Conservation (phyloP, 1,140 invertebrate species). For the Pectinophora gossypiella region DNA sequence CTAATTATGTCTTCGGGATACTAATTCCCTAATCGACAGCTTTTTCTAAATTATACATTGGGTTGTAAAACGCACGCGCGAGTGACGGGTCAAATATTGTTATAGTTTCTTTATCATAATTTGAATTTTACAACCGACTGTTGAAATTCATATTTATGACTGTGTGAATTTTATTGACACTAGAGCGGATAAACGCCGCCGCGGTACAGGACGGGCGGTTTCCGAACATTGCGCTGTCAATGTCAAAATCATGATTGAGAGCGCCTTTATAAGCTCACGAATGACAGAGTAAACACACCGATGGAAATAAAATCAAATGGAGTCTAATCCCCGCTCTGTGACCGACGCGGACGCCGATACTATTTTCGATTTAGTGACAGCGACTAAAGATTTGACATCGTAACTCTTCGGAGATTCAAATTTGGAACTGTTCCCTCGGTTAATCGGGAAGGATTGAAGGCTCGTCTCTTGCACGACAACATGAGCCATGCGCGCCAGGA, state of each 20-base stretch:
- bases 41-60: constrained; percentile 40
- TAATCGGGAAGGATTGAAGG: constrained; percentile 16
- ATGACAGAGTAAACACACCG: constrained; percentile 32
- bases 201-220: constrained; percentile 13
- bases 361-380: constrained; percentile 49
- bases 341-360: constrained; percentile 23
- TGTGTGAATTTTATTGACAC: constrained; percentile 40
- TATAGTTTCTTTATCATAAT: constrained; percentile 47
- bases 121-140: constrained; percentile 55
- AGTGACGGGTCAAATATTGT: constrained; percentile 12
- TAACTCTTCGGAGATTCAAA: constrained; percentile 64
- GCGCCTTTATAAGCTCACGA: constrained; percentile 29
- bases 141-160: constrained; percentile 58
- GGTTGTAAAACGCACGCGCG: constrained; percentile 19
- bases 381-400: constrained; percentile 59
- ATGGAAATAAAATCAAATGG: constrained; percentile 21
- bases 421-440: constrained; percentile 37
- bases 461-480: constrained; percentile 15
- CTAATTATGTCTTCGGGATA: constrained; percentile 62
- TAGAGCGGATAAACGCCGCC: constrained; percentile 26
- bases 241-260: constrained; percentile 41
- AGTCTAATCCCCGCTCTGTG: constrained; percentile 21
- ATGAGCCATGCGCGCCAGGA: constrained; percentile 14
- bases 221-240: constrained; percentile 33
- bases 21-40: constrained; percentile 65